A percentile compares a stretch with the other conserved stretches of the same genome.
These are phyloP conservation scores for Oligia strigilis DNA, from an alignment of 2,888 invertebrate genomes.

Conservation along the genomic window DNA sequence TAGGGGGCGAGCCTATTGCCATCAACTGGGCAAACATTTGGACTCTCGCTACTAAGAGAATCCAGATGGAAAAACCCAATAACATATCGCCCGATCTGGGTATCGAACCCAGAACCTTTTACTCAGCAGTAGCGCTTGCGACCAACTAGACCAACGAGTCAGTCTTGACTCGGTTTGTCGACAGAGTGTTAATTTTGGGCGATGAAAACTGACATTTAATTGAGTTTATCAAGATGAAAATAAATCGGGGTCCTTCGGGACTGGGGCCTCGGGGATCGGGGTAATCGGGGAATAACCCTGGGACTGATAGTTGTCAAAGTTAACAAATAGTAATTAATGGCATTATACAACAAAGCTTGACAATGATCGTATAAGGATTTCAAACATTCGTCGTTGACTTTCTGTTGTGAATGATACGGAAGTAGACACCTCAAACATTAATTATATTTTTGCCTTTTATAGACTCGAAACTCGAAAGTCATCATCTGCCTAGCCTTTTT, in stretches of 20 bases:
- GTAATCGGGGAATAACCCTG: no score
- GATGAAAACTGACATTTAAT: no score
- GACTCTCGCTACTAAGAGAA: background rate
- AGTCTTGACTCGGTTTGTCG: constrained; percentile 21
- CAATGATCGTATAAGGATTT: background rate
- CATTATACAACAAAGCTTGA: background rate
- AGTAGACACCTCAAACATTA: background rate
- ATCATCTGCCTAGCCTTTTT: no score
- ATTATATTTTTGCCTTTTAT: constrained; percentile 12
- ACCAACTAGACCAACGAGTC: background rate
- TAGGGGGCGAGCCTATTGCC: no score
- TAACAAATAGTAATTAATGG: no score
- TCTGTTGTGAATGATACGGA: constrained; percentile 10
- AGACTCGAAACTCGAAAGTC: constrained; percentile 8
- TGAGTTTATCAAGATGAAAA: no score
- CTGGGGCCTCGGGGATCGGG: no score
- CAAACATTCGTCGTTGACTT: constrained; percentile 1
- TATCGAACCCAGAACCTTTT: background rate
- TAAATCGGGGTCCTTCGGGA: no score
- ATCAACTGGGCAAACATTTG: no score
- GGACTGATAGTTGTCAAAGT: no score
- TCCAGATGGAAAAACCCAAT: background rate
- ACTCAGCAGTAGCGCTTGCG: background rate
- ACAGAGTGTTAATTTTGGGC: constrained; percentile 56
- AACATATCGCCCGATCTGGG: background rate